Base-by-base conservation (phyloP, 2,113 vertebrate genomes). In the Peromyscus californicus region DNA sequence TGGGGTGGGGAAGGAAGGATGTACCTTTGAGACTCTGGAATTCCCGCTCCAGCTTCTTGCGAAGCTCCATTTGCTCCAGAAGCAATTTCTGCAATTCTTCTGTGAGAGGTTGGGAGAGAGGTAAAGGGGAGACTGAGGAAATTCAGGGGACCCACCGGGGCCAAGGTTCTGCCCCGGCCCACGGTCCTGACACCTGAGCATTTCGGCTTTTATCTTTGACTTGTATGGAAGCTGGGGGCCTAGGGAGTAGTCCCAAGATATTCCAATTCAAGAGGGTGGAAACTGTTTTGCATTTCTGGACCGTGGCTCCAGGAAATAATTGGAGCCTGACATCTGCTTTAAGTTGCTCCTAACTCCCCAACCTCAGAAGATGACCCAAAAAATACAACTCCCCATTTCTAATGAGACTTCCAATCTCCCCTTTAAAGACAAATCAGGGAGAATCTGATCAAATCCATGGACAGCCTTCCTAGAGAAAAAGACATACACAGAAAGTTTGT, bases 21-120 rank as follows among this genome's bases (percentile, higher is more conserved):
- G 0, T 99, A 99, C 99, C 99, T 99, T 99, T 99, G 96, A 99
- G 98, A 98, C 99, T 99, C 98, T 99, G 99, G 98, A 99, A 99
- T 97, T 99, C 99, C 91, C 99, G 98, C 97, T 99, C 99, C 98
- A 99, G 97, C 96, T 99, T 99, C 99, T 99, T 99, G 97, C 99
- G 99, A 75, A 99, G 98, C 97, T 99, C 99, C 98, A 99, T 99
- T 98, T 99, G 99, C 95, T 99, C 99, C 98, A 99, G 98, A 54
- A 99, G 99, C 97, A 99, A 98, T 98, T 99, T 99, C 97, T 99
- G 99, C 95, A 99, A 97, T 97, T 99, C 99, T 19, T 99, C 99
- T 99, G 98, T 97, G 93, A 96, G 95, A 97, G 97, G 97, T 16
- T 94, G 10, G 67, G 88, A 1, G 91, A 45, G 63, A 93, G 22